phyloP scores from a whole-genome alignment of 2,113 vertebrate species.

The Hoplias malabaricus region DNA sequence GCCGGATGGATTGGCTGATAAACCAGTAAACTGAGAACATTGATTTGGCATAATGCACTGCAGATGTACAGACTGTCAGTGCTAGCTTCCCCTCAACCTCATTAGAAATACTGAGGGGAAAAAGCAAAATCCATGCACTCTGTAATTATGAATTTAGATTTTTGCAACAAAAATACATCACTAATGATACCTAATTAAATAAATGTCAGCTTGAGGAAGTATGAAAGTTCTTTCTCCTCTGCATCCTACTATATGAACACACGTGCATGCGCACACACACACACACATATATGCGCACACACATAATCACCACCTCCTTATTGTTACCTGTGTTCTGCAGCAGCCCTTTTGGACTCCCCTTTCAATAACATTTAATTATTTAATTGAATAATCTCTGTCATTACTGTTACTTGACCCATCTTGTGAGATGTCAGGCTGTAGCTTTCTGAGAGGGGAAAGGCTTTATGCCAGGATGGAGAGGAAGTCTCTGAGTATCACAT shows the following conservation, averaged over 20 bases:
- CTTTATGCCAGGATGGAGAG: neutral
- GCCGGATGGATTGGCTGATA: conserved; percentile 39
- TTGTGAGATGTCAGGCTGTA: conserved; percentile 39
- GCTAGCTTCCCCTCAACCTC: neutral
- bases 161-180: conserved; percentile 55
- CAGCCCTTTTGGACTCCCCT: conserved; percentile 39
- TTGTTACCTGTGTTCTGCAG: neutral
- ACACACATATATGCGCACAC: neutral
- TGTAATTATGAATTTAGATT: conserved; percentile 55
- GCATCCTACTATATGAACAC: neutral
- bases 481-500: neutral
- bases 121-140: conserved; percentile 31
- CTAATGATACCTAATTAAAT: conserved; percentile 64
- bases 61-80: conserved; percentile 3
- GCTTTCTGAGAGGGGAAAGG: neutral
- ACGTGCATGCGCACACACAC: neutral
- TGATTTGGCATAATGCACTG: conserved; percentile 40
- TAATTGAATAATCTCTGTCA: conserved; percentile 57
- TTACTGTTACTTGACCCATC: conserved; percentile 55
- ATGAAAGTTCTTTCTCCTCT: conserved; percentile 41
- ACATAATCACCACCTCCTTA: neutral
- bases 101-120: neutral
- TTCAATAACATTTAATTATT: conserved; percentile 69
- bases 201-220: conserved; percentile 53
- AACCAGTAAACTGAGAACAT: conserved; percentile 26